Percentiles rank a stretch among this genome's conserved stretches.
phyloP scores from a whole-genome alignment of 2,113 vertebrate species.

The Ondatra zibethicus region DNA sequence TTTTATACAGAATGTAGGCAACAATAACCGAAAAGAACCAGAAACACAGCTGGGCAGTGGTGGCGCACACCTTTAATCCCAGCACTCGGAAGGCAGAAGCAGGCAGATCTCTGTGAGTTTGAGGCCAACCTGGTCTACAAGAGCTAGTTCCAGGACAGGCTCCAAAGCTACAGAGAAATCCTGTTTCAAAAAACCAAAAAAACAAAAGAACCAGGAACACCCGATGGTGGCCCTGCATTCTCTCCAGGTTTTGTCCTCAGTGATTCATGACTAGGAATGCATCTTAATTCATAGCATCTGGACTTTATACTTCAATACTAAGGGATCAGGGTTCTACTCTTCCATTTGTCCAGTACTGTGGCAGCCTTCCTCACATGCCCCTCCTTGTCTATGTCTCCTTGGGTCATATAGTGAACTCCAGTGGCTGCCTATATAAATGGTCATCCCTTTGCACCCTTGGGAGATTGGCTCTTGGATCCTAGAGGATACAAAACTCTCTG shows the following conservation, averaged over 20 bases:
- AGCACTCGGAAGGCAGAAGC: no score
- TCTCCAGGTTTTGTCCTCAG: neutral
- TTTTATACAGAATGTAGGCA: conserved; percentile 11
- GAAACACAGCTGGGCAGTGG: no score
- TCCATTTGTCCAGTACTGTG: accelerated
- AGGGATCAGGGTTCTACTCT: accelerated
- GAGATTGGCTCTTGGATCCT: neutral
- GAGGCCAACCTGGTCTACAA: no score
- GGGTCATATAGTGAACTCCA: neutral
- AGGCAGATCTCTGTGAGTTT: no score
- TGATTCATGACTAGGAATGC: neutral
- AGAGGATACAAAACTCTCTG: neutral
- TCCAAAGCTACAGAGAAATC: no score
- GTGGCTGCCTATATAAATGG: accelerated
- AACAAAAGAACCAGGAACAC: no score
- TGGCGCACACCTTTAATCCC: no score
- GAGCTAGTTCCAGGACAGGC: no score
- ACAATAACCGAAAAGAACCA: neutral
- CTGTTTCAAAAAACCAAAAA: no score
- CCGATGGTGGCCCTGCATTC: neutral
- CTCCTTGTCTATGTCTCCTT: neutral
- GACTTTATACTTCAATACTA: neutral
- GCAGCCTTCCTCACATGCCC: neutral
- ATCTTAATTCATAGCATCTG: neutral
- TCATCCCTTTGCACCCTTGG: neutral